Conservation (phyloP, 2,797 vertebrate species). For the Onychomys arenicola region DNA sequence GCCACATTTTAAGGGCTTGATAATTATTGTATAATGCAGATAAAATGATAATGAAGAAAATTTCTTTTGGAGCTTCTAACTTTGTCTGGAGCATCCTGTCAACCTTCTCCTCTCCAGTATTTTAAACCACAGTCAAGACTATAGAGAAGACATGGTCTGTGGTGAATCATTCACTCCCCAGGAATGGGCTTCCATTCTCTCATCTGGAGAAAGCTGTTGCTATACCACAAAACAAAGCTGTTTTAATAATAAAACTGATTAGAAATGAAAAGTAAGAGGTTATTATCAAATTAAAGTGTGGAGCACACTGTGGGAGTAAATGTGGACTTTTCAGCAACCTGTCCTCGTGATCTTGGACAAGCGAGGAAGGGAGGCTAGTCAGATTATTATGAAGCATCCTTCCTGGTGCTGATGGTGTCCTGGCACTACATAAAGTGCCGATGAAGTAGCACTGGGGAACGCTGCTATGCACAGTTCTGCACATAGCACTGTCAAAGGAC, state of each 20-base stretch:
- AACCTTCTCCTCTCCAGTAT: background rate
- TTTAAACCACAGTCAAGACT: background rate
- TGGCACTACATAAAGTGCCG: constrained; percentile 65
- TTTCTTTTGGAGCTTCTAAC: background rate
- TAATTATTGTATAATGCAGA: background rate
- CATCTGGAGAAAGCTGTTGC: constrained; percentile 72
- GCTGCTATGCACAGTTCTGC: constrained; percentile 42
- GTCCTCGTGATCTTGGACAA: constrained; percentile 78
- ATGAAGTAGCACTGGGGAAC: constrained; percentile 61
- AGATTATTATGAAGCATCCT: constrained; percentile 77
- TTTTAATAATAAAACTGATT: constrained; percentile 68
- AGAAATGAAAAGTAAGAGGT: constrained; percentile 74
- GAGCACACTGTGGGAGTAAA: constrained; percentile 64
- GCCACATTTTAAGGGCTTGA: background rate
- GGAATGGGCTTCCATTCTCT: constrained; percentile 44
- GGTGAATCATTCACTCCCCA: constrained; percentile 28
- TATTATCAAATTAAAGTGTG: constrained; percentile 63
- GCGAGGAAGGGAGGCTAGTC: constrained; percentile 77
- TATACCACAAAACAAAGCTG: constrained; percentile 57
- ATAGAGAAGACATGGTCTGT: background rate
- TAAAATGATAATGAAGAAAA: background rate
- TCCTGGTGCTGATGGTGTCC: constrained; percentile 74
- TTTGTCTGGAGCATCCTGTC: background rate
- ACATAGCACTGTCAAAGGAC: constrained; percentile 58
- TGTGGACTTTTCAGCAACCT: constrained; percentile 74